These are phyloP conservation scores for Astyanax mexicanus DNA, from an alignment of 2,797 vertebrate species.

Conservation along the genomic window DNA sequence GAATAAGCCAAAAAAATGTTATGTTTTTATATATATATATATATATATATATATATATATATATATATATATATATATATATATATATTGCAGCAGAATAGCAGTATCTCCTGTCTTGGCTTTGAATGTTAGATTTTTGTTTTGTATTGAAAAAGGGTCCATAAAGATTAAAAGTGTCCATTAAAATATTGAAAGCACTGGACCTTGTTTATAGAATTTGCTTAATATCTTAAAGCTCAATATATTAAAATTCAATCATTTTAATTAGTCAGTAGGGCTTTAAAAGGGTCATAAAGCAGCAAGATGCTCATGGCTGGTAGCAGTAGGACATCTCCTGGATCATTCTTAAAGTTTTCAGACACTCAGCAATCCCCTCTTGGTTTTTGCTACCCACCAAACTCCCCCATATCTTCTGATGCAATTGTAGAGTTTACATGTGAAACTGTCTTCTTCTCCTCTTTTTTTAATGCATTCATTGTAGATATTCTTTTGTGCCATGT, in stretches of 20 bases:
- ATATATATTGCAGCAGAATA: neutral
- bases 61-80: too few relatives aligned
- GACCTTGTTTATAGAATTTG: too few relatives aligned
- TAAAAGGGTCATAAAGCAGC: too few relatives aligned
- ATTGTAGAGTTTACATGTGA: slow-evolving; percentile 54
- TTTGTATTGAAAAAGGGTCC: neutral
- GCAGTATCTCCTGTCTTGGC: neutral
- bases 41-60: too few relatives aligned
- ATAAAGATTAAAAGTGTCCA: neutral
- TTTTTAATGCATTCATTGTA: slow-evolving; percentile 82
- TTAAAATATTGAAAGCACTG: neutral
- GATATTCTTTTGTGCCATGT: slow-evolving; percentile 98
- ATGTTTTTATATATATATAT: too few relatives aligned
- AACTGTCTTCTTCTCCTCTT: slow-evolving; percentile 65
- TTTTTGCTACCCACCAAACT: slow-evolving; percentile 25
- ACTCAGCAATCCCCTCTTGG: slow-evolving; percentile 45
- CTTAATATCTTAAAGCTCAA: too few relatives aligned
- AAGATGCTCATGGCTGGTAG: too few relatives aligned
- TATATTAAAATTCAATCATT: too few relatives aligned
- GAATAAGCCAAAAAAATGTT: too few relatives aligned
- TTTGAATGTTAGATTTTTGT: neutral
- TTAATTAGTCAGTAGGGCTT: too few relatives aligned
- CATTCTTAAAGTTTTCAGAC: neutral
- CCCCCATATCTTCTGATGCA: slow-evolving; percentile 31
- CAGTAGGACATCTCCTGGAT: neutral